A percentile compares a stretch with the other conserved stretches of the same genome.
Conservation (phyloP, 1,140 invertebrate genomes). For the Cotesia chilonis region DNA sequence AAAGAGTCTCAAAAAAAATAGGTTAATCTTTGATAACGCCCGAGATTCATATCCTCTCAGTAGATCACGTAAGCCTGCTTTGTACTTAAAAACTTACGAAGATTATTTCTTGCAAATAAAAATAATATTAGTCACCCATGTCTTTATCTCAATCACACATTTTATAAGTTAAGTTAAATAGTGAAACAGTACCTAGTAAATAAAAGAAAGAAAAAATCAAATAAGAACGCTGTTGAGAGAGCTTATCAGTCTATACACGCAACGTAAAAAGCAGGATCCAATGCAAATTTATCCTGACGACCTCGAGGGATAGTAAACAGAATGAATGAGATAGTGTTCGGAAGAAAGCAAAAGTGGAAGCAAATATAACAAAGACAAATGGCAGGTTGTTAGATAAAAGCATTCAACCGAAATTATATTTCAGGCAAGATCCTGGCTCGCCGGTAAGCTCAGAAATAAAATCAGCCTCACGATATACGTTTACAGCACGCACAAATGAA, state of each 20-base stretch:
- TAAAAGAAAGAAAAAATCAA: slow-evolving; percentile 37
- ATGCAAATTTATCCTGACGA: slow-evolving; percentile 47
- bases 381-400: slow-evolving; percentile 36
- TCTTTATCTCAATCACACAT: too few species aligned
- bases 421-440: slow-evolving; percentile 33
- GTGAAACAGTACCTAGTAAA: slow-evolving; percentile 1
- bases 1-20: background rate
- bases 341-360: slow-evolving; percentile 32
- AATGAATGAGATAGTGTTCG: background rate
- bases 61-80: background rate
- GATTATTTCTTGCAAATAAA: background rate
- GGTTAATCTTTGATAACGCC: background rate
- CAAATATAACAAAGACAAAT: slow-evolving; percentile 32
- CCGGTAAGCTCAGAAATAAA: slow-evolving; percentile 49
- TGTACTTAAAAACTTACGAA: background rate
- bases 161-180: background rate
- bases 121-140: too few species aligned
- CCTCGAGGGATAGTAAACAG: slow-evolving; percentile 19
- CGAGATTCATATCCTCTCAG: background rate
- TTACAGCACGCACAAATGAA: slow-evolving; percentile 27
- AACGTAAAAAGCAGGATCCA: slow-evolving; percentile 40
- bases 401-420: slow-evolving; percentile 29
- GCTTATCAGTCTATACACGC: slow-evolving; percentile 53
- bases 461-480: slow-evolving; percentile 40
- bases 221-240: slow-evolving; percentile 37